phyloP scores from a whole-genome alignment of 2,888 invertebrate genomes.

The Drosophila vallismaia region DNA sequence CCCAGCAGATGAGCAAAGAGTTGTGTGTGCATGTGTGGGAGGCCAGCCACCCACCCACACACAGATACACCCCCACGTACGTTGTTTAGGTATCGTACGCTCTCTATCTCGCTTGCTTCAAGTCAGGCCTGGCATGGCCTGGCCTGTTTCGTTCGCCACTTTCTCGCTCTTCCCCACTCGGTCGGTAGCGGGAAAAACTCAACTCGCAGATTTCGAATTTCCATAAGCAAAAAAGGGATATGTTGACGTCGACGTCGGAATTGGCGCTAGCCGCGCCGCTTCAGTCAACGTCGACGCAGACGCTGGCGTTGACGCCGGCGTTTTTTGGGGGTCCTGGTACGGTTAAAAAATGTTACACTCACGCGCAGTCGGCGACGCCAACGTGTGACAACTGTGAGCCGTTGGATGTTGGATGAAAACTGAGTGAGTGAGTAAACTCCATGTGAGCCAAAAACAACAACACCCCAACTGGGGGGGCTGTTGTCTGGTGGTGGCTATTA shows the following conservation, averaged over 20 bases:
- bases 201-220: slow-evolving; percentile 70
- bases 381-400: slow-evolving; percentile 70
- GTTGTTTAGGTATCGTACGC: slow-evolving; percentile 45
- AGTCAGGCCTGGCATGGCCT: not conserved
- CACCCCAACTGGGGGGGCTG: slow-evolving; percentile 37
- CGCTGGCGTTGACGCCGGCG: slow-evolving; percentile 41
- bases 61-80: slow-evolving; percentile 46
- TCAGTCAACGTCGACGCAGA: slow-evolving; percentile 24
- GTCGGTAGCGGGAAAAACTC: slow-evolving; percentile 69
- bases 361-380: slow-evolving; percentile 67
- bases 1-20: slow-evolving; percentile 69
- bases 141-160: slow-evolving; percentile 12
- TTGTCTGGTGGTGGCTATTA: slow-evolving; percentile 72
- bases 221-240: slow-evolving; percentile 66
- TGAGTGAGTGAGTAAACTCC: slow-evolving; percentile 55
- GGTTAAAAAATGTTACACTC: slow-evolving; percentile 77
- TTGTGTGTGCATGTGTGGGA: slow-evolving; percentile 67
- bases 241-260: slow-evolving; percentile 27
- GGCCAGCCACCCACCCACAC: slow-evolving; percentile 40
- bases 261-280: not conserved
- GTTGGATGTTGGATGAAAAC: not conserved
- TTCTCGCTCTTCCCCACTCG: slow-evolving; percentile 28
- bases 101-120: not conserved
- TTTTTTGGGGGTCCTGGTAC: slow-evolving; percentile 47
- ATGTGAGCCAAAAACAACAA: slow-evolving; percentile 66